Evolutionary conservation across 2,113 vertebrate species (phyloP), one percentile per base, ranked within the genome.

Genomic region (Aptenodytes forsteri): DNA sequence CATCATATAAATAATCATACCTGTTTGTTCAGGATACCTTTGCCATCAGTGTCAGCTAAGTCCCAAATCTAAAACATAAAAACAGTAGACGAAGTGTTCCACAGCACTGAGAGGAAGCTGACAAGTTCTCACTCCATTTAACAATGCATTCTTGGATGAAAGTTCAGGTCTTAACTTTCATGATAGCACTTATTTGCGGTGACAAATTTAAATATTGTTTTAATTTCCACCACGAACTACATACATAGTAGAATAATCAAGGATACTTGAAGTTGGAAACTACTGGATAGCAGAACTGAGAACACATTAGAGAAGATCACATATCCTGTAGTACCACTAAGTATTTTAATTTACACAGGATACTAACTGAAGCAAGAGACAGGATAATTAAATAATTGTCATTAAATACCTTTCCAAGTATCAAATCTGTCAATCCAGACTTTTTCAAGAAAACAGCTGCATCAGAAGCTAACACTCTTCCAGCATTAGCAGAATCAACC

Each of bases 21-120:
- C 99, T 99, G 99, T 98, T 99, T 99, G 97, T 98, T 99, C 82
- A 99, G 98, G 95, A 98, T 98, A 78, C 99, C 99, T 98, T 99
- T 99, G 89, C 99, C 98, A 97, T 99, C 99, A 82, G 99, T 98
- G 96, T 99, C 99, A 38, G 99, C 98, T 95, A 99, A 98, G 98
- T 99, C 99, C 99, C 99, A 99, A 98, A 99, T 99, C 99, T 99
- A 96, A 80, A 97, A 97, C 72, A 95, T 2, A 89, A 65, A 96
- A 87, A 71, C 13, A 73, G 46, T 2, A 91, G 46, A 73, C 34
- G 30, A 70, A 67, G 18, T 16, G 16, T 34, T 94, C 20, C 54
- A 93, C 34, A 91, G 59, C 38, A 77, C 4, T 29, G 32, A 95
- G 29, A 89, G 46, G 27, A 81, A 91, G 66, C 16, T 75, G 80